Conservation (phyloP, 2,888 invertebrate species). For the Tribolium freemani region DNA sequence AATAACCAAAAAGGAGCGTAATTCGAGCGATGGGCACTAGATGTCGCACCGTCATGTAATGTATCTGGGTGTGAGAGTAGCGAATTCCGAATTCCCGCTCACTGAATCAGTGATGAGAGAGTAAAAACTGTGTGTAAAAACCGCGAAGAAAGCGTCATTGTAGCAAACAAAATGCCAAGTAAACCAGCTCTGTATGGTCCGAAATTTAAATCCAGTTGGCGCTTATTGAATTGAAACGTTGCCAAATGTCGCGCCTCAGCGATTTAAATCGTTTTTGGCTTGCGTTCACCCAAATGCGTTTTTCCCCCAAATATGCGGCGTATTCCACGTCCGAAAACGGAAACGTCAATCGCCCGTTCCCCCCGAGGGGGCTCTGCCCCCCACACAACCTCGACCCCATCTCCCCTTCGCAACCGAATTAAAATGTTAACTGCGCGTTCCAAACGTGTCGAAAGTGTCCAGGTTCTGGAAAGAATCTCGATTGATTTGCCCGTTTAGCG, state of each 20-base stretch:
- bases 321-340: not conserved
- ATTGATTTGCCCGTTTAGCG: slow-evolving; percentile 43
- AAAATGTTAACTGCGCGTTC: slow-evolving; percentile 2
- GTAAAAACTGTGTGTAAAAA: not conserved
- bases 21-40: not conserved
- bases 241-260: slow-evolving; percentile 30
- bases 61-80: not conserved
- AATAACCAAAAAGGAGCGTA: no score
- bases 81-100: not conserved
- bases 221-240: slow-evolving; percentile 38
- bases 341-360: slow-evolving; percentile 1
- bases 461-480: slow-evolving; percentile 40
- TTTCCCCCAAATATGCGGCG: slow-evolving; percentile 10
- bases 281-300: slow-evolving; percentile 19
- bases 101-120: not conserved
- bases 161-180: not conserved
- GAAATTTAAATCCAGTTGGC: slow-evolving; percentile 41
- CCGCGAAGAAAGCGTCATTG: not conserved
- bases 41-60: not conserved
- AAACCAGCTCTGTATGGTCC: slow-evolving; percentile 16
- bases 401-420: not conserved
- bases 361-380: no score
- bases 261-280: slow-evolving; percentile 20
- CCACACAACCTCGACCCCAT: not conserved
- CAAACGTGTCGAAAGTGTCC: slow-evolving; percentile 22